Evolutionary conservation across 2,888 invertebrate genomes (phyloP).

Genomic region (Asteroscopus sphinx): DNA sequence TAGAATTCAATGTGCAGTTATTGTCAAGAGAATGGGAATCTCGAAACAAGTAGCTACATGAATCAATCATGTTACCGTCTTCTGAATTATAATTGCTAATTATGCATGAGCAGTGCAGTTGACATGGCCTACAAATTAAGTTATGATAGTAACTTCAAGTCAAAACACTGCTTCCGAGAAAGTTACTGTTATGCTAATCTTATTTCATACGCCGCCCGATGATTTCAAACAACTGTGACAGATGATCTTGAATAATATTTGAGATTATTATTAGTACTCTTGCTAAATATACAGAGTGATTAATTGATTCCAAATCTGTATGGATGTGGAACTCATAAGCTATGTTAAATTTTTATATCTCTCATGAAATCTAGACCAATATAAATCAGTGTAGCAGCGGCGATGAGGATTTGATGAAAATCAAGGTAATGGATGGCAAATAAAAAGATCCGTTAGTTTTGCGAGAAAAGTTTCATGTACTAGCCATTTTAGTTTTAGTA

Average conservation of each 20-base stretch:
- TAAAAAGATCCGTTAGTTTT: too few species aligned
- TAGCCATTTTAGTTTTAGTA: too few species aligned
- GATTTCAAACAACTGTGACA: slow-evolving; percentile 22
- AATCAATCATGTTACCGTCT: slow-evolving; percentile 53
- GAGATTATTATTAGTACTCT: neutral
- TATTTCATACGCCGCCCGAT: slow-evolving; percentile 14
- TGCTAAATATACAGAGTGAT: too few species aligned
- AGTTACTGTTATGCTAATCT: slow-evolving; percentile 33
- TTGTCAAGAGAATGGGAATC: slow-evolving; percentile 45
- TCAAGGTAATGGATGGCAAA: too few species aligned
- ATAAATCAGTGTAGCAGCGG: too few species aligned
- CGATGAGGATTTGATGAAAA: too few species aligned
- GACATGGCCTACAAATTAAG: slow-evolving; percentile 45
- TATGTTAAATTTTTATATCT: too few species aligned
- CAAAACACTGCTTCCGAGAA: slow-evolving; percentile 19
- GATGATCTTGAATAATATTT: slow-evolving; percentile 7
- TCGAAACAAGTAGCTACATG: slow-evolving; percentile 47
- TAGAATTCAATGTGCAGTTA: slow-evolving; percentile 42
- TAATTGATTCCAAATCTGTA: too few species aligned
- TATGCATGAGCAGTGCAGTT: slow-evolving; percentile 35
- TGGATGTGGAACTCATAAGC: neutral
- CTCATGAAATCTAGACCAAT: too few species aligned
- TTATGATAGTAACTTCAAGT: slow-evolving; percentile 29
- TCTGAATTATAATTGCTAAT: slow-evolving; percentile 57
- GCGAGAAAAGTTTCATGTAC: too few species aligned